Base-by-base conservation (phyloP, 2,797 vertebrate genomes). In the Fringilla coelebs region DNA sequence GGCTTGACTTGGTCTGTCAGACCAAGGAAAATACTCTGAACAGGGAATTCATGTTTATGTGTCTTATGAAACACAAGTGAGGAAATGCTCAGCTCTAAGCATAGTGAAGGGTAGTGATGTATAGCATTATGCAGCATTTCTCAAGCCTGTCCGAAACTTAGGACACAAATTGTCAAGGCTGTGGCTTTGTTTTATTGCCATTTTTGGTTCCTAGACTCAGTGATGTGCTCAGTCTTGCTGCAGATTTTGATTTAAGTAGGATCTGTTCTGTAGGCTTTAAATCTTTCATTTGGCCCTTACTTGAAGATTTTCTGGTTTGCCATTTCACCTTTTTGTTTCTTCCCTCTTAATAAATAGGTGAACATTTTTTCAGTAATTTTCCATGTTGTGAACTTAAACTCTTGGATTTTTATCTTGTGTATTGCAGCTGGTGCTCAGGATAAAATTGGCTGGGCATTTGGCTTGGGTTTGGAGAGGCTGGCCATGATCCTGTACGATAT, bases 371-470 rank as follows among this genome's bases (percentile, higher is more conserved):
- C 31, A 79, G 11, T 57, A 58, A 26, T 88, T 81, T 93, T 89
- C 61, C 11, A 25, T 19, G 18, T 60, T 80, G 38, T 52, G 49
- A 60, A 67, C 10, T 72, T 94, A 67, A 89, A 21, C 38, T 75
- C 54, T 87, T 88, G 74, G 82, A 62, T 87, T 85, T 92, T 93
- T 74, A 20, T 92, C 24, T 95, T 94, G 26, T 92, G 87, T 21
- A 24, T 95, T 97, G 72, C 97, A 99, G 99, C 99, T 61, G 99
- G 99, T 25, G 99, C 98, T 5, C 97, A 90, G 16, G 97, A 99
- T 95, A 98, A 98, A 96, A 97, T 99, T 15, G 99, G 99, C 90
- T 99, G 99, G 99, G 99, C 99, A 1, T 99, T 99, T 93, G 99
- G 99, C 54, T 97, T 99, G 34, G 99, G 99, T 22, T 97, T 99